These are phyloP conservation scores for Gymnosoma rotundatum DNA, from an alignment of 2,888 invertebrate genomes.

Conservation along the genomic window DNA sequence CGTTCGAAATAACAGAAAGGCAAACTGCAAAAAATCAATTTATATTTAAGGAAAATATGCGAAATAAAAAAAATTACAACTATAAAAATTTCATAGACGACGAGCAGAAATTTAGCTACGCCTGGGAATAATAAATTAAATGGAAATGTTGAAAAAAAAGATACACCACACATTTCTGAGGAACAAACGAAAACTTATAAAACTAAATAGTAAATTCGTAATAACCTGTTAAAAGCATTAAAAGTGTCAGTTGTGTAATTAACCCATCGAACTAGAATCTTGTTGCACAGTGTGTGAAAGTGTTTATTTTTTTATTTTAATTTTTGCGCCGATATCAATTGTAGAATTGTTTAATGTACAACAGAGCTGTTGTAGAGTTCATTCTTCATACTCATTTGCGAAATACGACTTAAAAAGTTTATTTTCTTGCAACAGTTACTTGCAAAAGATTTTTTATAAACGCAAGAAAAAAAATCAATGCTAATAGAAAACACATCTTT, in stretches of 20 bases:
- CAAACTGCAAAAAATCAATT: conserved; percentile 47
- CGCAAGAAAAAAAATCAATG: too few relatives aligned
- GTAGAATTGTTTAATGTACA: not conserved
- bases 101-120: conserved; percentile 38
- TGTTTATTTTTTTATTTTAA: not conserved
- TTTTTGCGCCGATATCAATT: conserved; percentile 14
- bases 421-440: too few relatives aligned
- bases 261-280: conserved; percentile 63
- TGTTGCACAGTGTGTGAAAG: conserved; percentile 37
- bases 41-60: conserved; percentile 54
- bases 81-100: conserved; percentile 45
- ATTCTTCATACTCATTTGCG: not conserved
- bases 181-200: conserved; percentile 37
- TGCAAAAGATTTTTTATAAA: too few relatives aligned
- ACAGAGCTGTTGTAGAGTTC: conserved; percentile 9
- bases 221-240: conserved; percentile 68
- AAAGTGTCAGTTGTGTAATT: conserved; percentile 67
- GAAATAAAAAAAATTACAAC: conserved; percentile 1
- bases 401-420: too few relatives aligned
- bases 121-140: conserved; percentile 52
- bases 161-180: conserved; percentile 8
- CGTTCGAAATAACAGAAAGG: conserved; percentile 23
- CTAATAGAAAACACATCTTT: too few relatives aligned
- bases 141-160: conserved; percentile 17
- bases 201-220: conserved; percentile 57